These are phyloP conservation scores for Zoanthus sociatus DNA, from an alignment of 92 coral and sea anemone species.

Conservation along the genomic window DNA sequence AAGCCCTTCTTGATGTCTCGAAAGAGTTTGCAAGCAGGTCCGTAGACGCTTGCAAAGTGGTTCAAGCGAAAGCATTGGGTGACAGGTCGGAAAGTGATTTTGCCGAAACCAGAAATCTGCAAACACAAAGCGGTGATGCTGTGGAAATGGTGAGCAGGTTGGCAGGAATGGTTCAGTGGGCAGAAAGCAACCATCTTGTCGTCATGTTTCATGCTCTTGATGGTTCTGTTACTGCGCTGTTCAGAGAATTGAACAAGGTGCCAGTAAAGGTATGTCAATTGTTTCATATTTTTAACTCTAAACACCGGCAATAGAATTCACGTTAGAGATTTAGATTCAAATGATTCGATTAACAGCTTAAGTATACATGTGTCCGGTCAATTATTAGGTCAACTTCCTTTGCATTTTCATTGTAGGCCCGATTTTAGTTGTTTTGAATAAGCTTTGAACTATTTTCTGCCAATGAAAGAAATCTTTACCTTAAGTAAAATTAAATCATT, in stretches of 20 bases:
- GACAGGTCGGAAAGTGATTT: conserved; percentile 16
- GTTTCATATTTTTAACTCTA: too few relatives aligned
- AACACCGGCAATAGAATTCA: too few relatives aligned
- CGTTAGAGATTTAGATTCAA: too few relatives aligned
- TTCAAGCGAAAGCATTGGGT: conserved; percentile 53
- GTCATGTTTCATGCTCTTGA: conserved; percentile 74
- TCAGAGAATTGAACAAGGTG: conserved; percentile 65
- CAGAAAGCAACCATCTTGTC: conserved; percentile 79
- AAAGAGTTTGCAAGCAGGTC: conserved; percentile 80
- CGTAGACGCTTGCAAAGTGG: conserved; percentile 62
- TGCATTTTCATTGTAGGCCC: too few relatives aligned
- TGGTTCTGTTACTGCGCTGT: conserved; percentile 78
- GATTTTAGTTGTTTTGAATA: too few relatives aligned
- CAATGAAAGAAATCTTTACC: too few relatives aligned
- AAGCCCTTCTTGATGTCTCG: conserved; percentile 75
- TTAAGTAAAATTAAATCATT: too few relatives aligned
- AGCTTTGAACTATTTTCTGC: too few relatives aligned
- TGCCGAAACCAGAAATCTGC: neutral
- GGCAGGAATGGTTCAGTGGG: conserved; percentile 87
- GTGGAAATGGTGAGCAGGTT: conserved; percentile 78
- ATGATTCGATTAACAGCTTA: too few relatives aligned
- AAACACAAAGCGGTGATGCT: conserved; percentile 57
- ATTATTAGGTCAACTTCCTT: too few relatives aligned
- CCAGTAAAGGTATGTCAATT: conserved; percentile 36
- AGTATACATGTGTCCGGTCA: too few relatives aligned